A percentile compares a stretch with the other conserved stretches of the same genome.
Evolutionary conservation across 2,113 vertebrate genomes (phyloP).

Genomic region (Colistium nudipinnis): DNA sequence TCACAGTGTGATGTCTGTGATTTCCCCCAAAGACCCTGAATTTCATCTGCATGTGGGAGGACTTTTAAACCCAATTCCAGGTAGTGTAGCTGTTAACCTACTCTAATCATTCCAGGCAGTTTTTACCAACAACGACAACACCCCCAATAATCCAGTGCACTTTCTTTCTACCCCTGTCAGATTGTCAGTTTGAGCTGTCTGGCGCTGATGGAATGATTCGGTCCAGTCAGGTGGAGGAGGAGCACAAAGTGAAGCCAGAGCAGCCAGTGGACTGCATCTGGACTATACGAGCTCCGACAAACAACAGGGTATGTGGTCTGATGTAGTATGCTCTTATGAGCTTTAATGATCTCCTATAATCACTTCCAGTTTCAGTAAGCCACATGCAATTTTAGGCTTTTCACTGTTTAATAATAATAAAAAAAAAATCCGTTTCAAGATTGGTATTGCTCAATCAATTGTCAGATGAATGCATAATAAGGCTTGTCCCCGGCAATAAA

Average conservation of each 20-base stretch:
- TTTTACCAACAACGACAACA: background rate
- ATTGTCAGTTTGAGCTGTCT: constrained; percentile 93
- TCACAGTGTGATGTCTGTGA: constrained; percentile 4
- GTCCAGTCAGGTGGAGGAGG: constrained; percentile 95
- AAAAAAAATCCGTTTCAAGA: too few species aligned
- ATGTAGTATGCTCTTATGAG: background rate
- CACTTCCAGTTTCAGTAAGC: too few species aligned
- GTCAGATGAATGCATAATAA: too few species aligned
- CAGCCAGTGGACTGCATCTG: constrained; percentile 97
- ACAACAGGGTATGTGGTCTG: constrained; percentile 84
- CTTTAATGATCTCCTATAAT: too few species aligned
- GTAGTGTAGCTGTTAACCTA: constrained; percentile 68
- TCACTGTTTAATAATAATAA: too few species aligned
- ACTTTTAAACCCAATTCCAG: constrained; percentile 97
- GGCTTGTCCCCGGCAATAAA: constrained; percentile 1
- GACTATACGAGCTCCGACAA: constrained; percentile 92
- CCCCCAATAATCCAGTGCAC: background rate
- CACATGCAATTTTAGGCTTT: too few species aligned
- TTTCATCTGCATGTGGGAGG: constrained; percentile 94
- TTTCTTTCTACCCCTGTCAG: constrained; percentile 68
- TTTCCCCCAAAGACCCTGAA: constrained; percentile 89
- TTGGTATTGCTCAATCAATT: too few species aligned
- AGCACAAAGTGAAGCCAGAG: constrained; percentile 89
- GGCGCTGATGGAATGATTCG: constrained; percentile 92
- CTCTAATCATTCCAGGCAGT: background rate